Evolutionary conservation across 2,113 vertebrate species (phyloP), one percentile per base, ranked within the genome.

Genomic region (Tenebrosternarchus preto): DNA sequence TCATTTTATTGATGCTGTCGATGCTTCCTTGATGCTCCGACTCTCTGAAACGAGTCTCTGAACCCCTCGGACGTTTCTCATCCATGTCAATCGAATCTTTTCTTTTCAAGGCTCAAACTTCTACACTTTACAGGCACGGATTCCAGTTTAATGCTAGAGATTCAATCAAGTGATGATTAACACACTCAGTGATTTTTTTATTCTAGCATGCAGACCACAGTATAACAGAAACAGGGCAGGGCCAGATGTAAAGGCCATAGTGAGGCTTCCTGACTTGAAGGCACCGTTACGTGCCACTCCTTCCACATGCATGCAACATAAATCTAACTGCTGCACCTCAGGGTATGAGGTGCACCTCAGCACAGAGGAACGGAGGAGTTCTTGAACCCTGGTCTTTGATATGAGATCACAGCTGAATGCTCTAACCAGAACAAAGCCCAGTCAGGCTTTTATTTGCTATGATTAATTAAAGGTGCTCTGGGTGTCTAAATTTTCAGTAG

Each of bases 1-100:
- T 91, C 86, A 81, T 86, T 91, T 83, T 85, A 55, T 80, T 83
- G 83, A 87, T 80, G 83, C 63, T 79, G 71, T 22, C 31, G n/a
- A n/a, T n/a, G n/a, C n/a, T n/a, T n/a, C n/a, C n/a, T n/a, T n/a
- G n/a, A n/a, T n/a, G n/a, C n/a, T n/a, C n/a, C n/a, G n/a, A n/a
- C 1, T 67, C 80, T 76, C 78, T 25, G 17, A 46, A 43, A 73
- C 19, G 56, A 61, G 31, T 22, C 36, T 76, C 29, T 12, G 2
- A 24, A 66, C 17, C 1, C 27, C 29, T 16, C 25, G 16, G 60
- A 29, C 17, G 8, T 9, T 66, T 66, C 33, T 33, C 29, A 33
- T 33, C 17, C 29, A 59, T n/a, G 17, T 66, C 63, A 31, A 31
- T 66, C 29, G 29, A 66, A 66, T 66, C 29, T 29, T 66, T 36